Evolutionary conservation across 1,140 invertebrate genomes (phyloP).

Genomic region (Solenopsis invicta): DNA sequence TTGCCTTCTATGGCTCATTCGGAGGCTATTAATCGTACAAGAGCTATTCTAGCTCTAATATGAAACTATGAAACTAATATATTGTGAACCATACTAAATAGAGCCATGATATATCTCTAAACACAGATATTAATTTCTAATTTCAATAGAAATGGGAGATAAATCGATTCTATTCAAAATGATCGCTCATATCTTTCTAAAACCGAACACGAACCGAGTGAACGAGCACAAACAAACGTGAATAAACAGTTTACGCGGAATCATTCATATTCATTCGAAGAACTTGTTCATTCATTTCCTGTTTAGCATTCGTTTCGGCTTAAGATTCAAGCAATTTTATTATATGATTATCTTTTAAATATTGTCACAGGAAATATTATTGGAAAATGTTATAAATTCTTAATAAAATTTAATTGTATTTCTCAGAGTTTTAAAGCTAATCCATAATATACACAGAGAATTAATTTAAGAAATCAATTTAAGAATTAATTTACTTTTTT

Average conservation of each 20-base stretch:
- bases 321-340: neutral
- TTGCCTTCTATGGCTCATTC: slow-evolving; percentile 76
- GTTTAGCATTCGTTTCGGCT: neutral
- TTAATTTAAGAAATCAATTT: too few species aligned
- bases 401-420: slow-evolving; percentile 6
- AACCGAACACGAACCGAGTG: neutral
- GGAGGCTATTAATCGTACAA: slow-evolving; percentile 72
- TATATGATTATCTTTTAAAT: neutral
- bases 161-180: slow-evolving; percentile 4
- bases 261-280: neutral
- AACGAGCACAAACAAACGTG: neutral
- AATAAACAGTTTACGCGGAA: neutral
- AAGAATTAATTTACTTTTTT: too few species aligned
- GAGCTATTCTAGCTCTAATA: slow-evolving; percentile 66
- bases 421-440: neutral
- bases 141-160: neutral
- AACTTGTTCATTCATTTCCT: neutral
- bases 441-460: neutral
- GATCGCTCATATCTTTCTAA: neutral
- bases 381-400: slow-evolving; percentile 13
- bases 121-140: slow-evolving; percentile 50
- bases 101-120: slow-evolving; percentile 41
- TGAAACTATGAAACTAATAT: slow-evolving; percentile 70
- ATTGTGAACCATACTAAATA: slow-evolving; percentile 59
- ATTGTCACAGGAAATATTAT: neutral